Evolutionary conservation across 2,113 vertebrate genomes (phyloP).

Genomic region (Helogale parvula): DNA sequence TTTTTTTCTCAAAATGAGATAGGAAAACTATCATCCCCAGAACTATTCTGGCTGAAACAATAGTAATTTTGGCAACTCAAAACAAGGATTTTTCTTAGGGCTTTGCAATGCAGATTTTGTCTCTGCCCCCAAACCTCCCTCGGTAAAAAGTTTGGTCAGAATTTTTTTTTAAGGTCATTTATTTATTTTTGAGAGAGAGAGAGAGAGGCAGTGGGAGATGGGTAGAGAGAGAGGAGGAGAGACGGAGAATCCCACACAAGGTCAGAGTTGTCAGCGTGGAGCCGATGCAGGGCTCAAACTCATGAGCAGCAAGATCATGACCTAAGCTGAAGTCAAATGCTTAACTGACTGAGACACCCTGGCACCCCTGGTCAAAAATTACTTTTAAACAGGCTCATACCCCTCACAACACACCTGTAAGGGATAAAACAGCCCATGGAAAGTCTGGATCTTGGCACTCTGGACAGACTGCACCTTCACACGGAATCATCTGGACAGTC

Average conservation of each 20-base stretch:
- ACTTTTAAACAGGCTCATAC: neutral
- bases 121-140: neutral
- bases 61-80: neutral
- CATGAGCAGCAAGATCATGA: too few relatives aligned
- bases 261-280: too few relatives aligned
- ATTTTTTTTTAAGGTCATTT: too few relatives aligned
- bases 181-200: too few relatives aligned
- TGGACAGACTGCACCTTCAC: neutral
- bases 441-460: neutral
- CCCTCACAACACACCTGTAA: neutral
- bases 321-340: too few relatives aligned
- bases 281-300: too few relatives aligned
- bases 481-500: rapidly evolving
- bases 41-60: neutral
- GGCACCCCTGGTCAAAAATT: neutral
- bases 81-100: neutral
- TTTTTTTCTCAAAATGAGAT: neutral
- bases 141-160: neutral
- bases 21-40: neutral
- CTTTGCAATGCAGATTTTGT: neutral
- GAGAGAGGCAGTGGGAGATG: too few relatives aligned
- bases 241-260: too few relatives aligned
- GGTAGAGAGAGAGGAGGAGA: too few relatives aligned
- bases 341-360: too few relatives aligned
- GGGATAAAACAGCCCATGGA: neutral